Percentiles rank a stretch among this genome's conserved stretches.
These are phyloP conservation scores for Drosophila birchii DNA, from an alignment of 2,888 invertebrate genomes.

Conservation along the genomic window DNA sequence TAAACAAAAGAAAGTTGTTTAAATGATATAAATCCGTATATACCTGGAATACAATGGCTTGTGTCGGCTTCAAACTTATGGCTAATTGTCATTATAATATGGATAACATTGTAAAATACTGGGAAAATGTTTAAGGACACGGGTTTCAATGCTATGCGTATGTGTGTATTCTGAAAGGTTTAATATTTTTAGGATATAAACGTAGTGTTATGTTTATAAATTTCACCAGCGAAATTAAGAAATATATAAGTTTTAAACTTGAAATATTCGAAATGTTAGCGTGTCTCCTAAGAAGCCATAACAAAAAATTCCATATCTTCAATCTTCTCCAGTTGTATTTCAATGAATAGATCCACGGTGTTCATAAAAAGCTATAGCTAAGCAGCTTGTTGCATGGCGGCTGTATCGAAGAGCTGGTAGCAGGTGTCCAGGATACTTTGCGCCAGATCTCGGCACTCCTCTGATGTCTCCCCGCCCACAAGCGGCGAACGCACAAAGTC, in stretches of 20 bases:
- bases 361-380: not conserved
- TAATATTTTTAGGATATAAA: not conserved
- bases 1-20: slow-evolving; percentile 38
- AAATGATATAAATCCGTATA: slow-evolving; percentile 43
- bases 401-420: slow-evolving; percentile 64
- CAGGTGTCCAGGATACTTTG: slow-evolving; percentile 86
- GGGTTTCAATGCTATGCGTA: not conserved
- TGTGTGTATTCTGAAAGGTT: not conserved
- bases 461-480: slow-evolving; percentile 87
- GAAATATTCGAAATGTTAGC: not conserved
- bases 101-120: slow-evolving; percentile 2
- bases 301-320: not conserved
- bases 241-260: not conserved
- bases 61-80: slow-evolving; percentile 8
- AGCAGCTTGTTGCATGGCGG: slow-evolving; percentile 31
- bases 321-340: not conserved
- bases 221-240: not conserved
- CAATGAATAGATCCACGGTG: not conserved
- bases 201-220: not conserved
- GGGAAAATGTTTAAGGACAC: slow-evolving; percentile 13
- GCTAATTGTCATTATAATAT: not conserved
- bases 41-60: slow-evolving; percentile 38
- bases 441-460: slow-evolving; percentile 88
- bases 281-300: not conserved
- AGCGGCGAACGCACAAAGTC: slow-evolving; percentile 87